Evolutionary conservation across 2,888 invertebrate species (phyloP).

Genomic region (Macrosoma leucophasiata): DNA sequence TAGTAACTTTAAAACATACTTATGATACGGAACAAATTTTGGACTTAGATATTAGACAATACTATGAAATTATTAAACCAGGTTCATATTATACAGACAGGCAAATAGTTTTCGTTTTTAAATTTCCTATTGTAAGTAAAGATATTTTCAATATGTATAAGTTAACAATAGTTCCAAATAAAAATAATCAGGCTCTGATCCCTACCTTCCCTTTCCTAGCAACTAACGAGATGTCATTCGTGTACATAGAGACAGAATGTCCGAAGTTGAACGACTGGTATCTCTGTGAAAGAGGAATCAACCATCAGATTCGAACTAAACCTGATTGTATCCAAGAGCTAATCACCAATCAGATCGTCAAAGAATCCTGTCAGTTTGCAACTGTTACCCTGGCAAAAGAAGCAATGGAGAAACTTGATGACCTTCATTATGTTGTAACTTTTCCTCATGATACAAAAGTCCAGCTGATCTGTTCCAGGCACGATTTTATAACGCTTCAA

Average conservation of each 20-base stretch:
- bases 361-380: slow-evolving; percentile 19
- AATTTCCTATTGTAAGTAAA: slow-evolving; percentile 8
- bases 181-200: slow-evolving; percentile 15
- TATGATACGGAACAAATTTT: slow-evolving; percentile 3
- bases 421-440: slow-evolving; percentile 17
- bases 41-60: slow-evolving; percentile 4
- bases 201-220: slow-evolving; percentile 24
- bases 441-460: slow-evolving; percentile 11
- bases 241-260: slow-evolving; percentile 29
- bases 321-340: slow-evolving; percentile 18
- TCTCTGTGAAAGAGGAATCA: slow-evolving; percentile 14
- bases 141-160: slow-evolving; percentile 5
- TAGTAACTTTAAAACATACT: background rate
- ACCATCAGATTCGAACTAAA: slow-evolving; percentile 11
- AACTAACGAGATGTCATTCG: slow-evolving; percentile 16
- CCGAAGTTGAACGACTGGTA: slow-evolving; percentile 23
- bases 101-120: slow-evolving; percentile 7
- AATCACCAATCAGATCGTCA: slow-evolving; percentile 19
- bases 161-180: slow-evolving; percentile 9
- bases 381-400: slow-evolving; percentile 7
- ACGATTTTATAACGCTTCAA: slow-evolving; percentile 1
- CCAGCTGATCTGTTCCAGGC: slow-evolving; percentile 6
- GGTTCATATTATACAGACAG: slow-evolving; percentile 7
- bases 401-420: slow-evolving; percentile 17
- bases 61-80: slow-evolving; percentile 8